phyloP scores from a whole-genome alignment of 2,797 vertebrate genomes.

The Heterohyrax brucei region DNA sequence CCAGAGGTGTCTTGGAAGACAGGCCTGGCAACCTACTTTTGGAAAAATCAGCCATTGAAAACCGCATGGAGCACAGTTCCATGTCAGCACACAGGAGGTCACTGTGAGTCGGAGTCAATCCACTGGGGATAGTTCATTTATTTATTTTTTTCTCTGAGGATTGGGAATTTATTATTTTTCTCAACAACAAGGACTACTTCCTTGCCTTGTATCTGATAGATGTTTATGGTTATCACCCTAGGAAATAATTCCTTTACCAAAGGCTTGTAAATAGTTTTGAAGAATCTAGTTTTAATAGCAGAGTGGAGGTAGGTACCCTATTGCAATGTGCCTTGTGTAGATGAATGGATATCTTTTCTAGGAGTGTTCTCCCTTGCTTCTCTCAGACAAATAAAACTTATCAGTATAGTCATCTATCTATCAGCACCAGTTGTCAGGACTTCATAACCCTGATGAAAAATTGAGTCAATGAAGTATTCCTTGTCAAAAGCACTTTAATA shows the following conservation, averaged over 20 bases:
- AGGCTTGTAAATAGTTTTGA: not conserved
- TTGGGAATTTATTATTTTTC: not conserved
- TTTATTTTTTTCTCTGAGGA: not conserved
- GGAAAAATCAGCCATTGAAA: not conserved
- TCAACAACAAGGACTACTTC: not conserved
- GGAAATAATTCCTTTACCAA: not conserved
- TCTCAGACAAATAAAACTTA: not conserved
- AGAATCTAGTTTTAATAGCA: not conserved
- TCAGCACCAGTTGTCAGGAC: not conserved
- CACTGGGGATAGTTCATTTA: not conserved
- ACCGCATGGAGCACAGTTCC: not conserved
- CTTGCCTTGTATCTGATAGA: not conserved
- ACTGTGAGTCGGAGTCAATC: not conserved
- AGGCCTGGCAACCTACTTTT: not conserved
- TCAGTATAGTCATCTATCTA: not conserved
- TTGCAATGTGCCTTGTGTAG: not conserved
- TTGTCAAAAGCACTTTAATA: not conserved
- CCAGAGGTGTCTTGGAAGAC: not conserved
- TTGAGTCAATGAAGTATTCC: not conserved
- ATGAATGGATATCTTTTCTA: not conserved
- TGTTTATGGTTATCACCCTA: not conserved
- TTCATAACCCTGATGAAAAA: conserved; percentile 1
- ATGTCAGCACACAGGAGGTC: not conserved
- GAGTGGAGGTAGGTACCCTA: not conserved
- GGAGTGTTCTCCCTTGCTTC: not conserved